Percentiles rank a stretch among this genome's conserved stretches.
Evolutionary conservation across 1,140 invertebrate genomes (phyloP).

Genomic region (Druon quercuslanigerum): DNA sequence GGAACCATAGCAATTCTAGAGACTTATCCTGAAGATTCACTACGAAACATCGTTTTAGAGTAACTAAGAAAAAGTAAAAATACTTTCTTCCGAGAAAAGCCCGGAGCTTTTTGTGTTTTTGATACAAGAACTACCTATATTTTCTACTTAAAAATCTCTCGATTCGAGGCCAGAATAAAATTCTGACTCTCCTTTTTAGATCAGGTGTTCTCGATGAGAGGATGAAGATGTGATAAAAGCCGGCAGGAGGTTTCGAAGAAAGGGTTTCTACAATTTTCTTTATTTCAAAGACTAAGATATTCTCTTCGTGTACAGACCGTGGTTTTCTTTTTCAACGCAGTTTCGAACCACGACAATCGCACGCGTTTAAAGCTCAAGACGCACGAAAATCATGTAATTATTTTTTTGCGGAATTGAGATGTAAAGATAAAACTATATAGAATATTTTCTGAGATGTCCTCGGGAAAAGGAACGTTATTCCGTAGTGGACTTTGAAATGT

Average conservation of each 20-base stretch:
- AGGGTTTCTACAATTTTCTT: slow-evolving; percentile 3
- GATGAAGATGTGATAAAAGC: slow-evolving; percentile 15
- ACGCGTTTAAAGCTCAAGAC: slow-evolving; percentile 11
- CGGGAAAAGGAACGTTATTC: neutral
- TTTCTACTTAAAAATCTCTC: slow-evolving; percentile 29
- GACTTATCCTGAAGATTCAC: slow-evolving; percentile 89
- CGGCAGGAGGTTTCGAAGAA: slow-evolving; percentile 13
- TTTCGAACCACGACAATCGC: neutral
- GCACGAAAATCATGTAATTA: slow-evolving; percentile 3
- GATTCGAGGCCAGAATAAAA: neutral
- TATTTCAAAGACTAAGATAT: neutral
- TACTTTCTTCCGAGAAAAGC: neutral
- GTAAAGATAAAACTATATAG: neutral
- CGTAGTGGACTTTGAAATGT: slow-evolving; percentile 2
- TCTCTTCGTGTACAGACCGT: slow-evolving; percentile 14
- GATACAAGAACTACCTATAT: slow-evolving; percentile 19
- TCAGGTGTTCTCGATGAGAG: slow-evolving; percentile 9
- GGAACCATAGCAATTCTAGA: slow-evolving; percentile 91
- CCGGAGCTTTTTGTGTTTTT: slow-evolving; percentile 5
- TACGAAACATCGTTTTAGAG: slow-evolving; percentile 85
- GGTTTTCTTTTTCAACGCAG: neutral
- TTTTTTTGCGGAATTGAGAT: neutral
- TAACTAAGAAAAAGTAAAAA: neutral
- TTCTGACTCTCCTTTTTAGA: neutral
- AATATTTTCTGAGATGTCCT: neutral